Percentiles rank a stretch among this genome's conserved stretches.
Conservation (phyloP, 2,797 vertebrate species). For the Neoniphon sammara region DNA sequence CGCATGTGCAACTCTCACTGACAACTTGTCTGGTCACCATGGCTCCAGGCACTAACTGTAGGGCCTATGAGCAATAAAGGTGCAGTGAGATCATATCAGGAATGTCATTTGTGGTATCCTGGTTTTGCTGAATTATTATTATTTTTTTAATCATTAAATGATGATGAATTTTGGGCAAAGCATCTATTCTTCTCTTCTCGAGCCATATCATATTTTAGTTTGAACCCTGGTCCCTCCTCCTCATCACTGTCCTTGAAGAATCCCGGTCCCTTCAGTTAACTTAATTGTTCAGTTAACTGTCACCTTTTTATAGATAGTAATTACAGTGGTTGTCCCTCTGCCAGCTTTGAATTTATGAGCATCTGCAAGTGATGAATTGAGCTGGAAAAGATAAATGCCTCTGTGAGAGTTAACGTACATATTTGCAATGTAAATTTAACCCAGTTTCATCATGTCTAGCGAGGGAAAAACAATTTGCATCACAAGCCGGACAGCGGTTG, state of each 20-base stretch:
- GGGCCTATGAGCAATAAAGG: not conserved
- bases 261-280: conserved; percentile 1
- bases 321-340: conserved; percentile 34
- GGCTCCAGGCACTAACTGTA: not conserved
- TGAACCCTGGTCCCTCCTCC: not conserved
- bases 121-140: no score
- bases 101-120: not conserved
- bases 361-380: conserved; percentile 31
- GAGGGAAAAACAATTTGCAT: conserved; percentile 1
- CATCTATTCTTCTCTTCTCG: not conserved
- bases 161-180: no score
- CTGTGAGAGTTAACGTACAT: conserved; percentile 46
- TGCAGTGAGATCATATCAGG: not conserved
- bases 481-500: not conserved
- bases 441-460: not conserved
- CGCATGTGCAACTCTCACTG: not conserved
- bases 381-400: conserved; percentile 35
- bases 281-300: conserved; percentile 10
- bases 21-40: not conserved
- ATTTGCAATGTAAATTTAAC: conserved; percentile 45
- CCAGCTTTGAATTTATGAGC: conserved; percentile 41
- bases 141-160: no score
- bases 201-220: not conserved
- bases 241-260: not conserved
- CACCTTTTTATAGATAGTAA: conserved; percentile 36